phyloP scores from a whole-genome alignment of 2,797 vertebrate genomes.

The Labeo calbasu region DNA sequence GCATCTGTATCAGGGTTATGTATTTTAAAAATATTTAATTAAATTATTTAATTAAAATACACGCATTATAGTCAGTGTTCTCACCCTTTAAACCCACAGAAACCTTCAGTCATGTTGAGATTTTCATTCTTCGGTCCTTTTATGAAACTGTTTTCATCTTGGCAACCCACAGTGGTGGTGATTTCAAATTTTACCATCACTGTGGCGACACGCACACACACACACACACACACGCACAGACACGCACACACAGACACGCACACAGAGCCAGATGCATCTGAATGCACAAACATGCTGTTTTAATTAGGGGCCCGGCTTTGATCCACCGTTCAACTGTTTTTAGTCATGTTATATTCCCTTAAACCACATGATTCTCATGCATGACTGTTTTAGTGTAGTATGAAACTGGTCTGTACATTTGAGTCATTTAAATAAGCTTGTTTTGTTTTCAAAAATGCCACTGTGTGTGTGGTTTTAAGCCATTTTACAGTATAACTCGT shows the following conservation, averaged over 20 bases:
- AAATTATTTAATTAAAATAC: not conserved
- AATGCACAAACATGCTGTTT: conserved; percentile 30
- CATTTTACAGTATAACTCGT: not conserved
- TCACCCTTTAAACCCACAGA: not conserved
- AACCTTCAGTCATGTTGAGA: not conserved
- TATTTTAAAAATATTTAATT: not conserved
- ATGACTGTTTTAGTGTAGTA: not conserved
- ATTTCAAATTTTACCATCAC: conserved; percentile 8
- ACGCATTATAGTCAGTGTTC: not conserved
- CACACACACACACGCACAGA: not conserved
- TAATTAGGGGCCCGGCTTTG: conserved; percentile 40
- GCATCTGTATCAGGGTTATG: not conserved
- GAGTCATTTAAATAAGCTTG: not conserved
- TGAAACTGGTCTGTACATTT: not conserved
- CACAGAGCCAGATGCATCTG: not conserved
- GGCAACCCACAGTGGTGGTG: not conserved
- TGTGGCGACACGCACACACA: not conserved
- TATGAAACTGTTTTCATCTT: not conserved
- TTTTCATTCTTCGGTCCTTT: not conserved
- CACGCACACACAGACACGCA: not conserved
- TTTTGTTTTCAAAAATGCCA: not conserved
- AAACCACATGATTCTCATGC: not conserved
- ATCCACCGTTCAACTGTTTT: not conserved
- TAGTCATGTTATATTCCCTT: not conserved
- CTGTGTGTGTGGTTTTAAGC: not conserved